phyloP scores from a whole-genome alignment of 1,140 invertebrate genomes.

The Drosophila punjabiensis region DNA sequence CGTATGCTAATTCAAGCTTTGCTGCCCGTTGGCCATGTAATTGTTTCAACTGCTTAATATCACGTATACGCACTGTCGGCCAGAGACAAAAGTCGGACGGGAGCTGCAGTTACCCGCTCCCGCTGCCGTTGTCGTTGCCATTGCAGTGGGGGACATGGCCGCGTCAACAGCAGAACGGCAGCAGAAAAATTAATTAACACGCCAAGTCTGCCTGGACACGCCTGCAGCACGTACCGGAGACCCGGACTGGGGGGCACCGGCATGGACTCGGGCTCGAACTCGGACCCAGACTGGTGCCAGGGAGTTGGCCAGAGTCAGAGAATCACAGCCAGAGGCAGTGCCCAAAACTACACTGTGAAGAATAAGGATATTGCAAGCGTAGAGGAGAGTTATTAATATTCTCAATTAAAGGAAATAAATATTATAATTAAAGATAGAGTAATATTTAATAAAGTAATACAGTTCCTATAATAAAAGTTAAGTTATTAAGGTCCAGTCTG shows the following conservation, averaged over 20 bases:
- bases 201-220: slow-evolving; percentile 54
- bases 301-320: slow-evolving; percentile 20
- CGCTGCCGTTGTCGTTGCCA: slow-evolving; percentile 1
- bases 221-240: slow-evolving; percentile 62
- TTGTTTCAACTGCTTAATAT: slow-evolving; percentile 66
- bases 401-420: neutral
- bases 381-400: too few relatives aligned
- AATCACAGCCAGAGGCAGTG: slow-evolving; percentile 25
- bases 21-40: slow-evolving; percentile 56
- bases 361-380: neutral
- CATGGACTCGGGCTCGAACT: slow-evolving; percentile 18
- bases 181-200: slow-evolving; percentile 70
- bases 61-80: slow-evolving; percentile 65
- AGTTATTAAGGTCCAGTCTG: accelerated
- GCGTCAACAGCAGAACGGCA: slow-evolving; percentile 53
- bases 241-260: slow-evolving; percentile 6
- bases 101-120: slow-evolving; percentile 7
- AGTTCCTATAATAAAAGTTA: neutral
- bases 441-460: too few relatives aligned
- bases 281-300: slow-evolving; percentile 27
- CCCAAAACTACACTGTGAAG: slow-evolving; percentile 1
- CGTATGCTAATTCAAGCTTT: slow-evolving; percentile 44
- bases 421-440: accelerated
- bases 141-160: slow-evolving; percentile 15
- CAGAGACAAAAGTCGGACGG: slow-evolving; percentile 23